These are phyloP conservation scores for Cossypha caffra DNA, from an alignment of 2,797 vertebrate genomes.

Conservation along the genomic window DNA sequence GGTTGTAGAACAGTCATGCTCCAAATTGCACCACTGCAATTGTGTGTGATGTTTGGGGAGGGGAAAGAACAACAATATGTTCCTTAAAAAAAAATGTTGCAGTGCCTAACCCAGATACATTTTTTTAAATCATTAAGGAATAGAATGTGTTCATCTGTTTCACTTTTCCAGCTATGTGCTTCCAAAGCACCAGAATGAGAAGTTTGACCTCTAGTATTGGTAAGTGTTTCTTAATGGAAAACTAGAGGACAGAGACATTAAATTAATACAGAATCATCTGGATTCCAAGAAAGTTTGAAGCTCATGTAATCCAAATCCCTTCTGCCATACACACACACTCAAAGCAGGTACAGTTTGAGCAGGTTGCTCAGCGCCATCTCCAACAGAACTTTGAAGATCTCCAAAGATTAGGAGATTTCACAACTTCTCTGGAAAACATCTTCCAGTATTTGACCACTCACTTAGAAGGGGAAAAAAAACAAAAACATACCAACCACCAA, in stretches of 20 bases:
- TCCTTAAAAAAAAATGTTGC: background rate
- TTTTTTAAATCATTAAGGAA: background rate
- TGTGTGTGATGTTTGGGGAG: background rate
- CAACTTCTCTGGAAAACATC: background rate
- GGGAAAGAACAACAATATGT: background rate
- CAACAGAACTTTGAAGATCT: background rate
- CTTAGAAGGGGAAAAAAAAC: rapidly evolving
- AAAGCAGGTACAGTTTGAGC: background rate
- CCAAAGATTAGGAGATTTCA: constrained; percentile 19
- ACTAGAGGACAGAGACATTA: background rate
- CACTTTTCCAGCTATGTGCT: background rate
- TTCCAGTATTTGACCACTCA: constrained; percentile 38
- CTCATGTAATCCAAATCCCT: background rate
- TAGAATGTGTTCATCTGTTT: background rate
- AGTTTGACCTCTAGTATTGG: background rate
- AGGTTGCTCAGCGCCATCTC: background rate
- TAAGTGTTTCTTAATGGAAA: background rate
- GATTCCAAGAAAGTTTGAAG: background rate
- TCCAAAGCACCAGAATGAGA: background rate
- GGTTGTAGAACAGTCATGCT: constrained; percentile 12
- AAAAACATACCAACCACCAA: background rate
- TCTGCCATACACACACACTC: background rate
- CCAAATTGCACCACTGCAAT: background rate
- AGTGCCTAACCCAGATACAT: background rate
- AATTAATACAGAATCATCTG: background rate